Evolutionary conservation across 2,797 vertebrate genomes (phyloP), one percentile per base, ranked within the genome.

Genomic region (Aselliscus stoliczkanus): DNA sequence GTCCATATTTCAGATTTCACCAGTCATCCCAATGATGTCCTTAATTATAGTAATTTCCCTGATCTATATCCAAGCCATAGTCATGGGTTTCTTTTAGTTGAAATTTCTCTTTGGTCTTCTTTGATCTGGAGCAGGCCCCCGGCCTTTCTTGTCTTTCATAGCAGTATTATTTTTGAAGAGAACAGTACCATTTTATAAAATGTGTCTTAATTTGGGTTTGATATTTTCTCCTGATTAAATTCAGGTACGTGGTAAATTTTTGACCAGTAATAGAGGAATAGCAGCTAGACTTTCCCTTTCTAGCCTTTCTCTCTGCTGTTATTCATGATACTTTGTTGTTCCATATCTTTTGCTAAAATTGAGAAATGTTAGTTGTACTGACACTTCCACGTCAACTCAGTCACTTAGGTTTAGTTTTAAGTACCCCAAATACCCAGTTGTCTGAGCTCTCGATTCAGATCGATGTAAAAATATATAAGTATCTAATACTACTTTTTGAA

Each of bases 171-270:
- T 88, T 89, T 81, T 90, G 52, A 73, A 89, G n/a, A 89, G 23
- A 82, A 34, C 2, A 27, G 21, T 75, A 12, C 29, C 64, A 1
- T 77, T 95, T 96, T 89, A 77, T 60, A 82, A 96, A 84, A 83
- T 80, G 29, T 80, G 11, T 56, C 52, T 92, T 95, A 76, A 70
- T 88, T 94, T 76, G 39, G 21, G 27, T 81, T 31, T 83, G 27
- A 54, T 90, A 5, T 54, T 94, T 91, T 95, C 56, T 93, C 37
- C 79, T 95, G n/a, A 85, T 81, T 76, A 93, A 84, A 65, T 85
- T 88, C 23, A 85, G 44, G 23, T 62, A 34, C 3, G 7, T 88
- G 44, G 23, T 64, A 93, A 86, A 67, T 64, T 91, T 95, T 79
- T 83, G 80, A 52, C 50, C 54, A 60, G 7, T 56, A 82, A 42